These are phyloP conservation scores for Dyspetes luteomarginatus DNA, from an alignment of 2,888 invertebrate genomes.

Conservation along the genomic window DNA sequence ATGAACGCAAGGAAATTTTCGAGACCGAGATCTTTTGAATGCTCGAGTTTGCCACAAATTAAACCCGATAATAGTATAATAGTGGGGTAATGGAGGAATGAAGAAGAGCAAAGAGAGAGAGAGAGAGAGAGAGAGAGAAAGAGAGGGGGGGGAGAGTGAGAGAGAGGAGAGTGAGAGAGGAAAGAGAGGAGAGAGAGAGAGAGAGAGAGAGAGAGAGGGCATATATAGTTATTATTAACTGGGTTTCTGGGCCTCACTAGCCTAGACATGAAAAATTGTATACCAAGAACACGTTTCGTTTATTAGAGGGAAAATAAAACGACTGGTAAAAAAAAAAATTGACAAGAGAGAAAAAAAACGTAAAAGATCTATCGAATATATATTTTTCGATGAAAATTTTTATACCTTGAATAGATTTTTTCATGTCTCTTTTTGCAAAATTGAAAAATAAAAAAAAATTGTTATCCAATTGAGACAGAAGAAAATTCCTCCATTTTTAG, in stretches of 20 bases:
- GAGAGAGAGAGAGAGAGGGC: background rate
- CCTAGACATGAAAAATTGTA: constrained; percentile 45
- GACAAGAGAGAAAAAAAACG: background rate
- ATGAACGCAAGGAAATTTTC: constrained; percentile 21
- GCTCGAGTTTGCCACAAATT: constrained; percentile 26
- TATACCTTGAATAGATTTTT: background rate
- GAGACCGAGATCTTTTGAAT: constrained; percentile 34
- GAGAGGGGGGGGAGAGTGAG: background rate
- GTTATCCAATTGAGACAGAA: background rate
- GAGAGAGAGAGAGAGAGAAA: background rate
- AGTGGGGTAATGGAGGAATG: constrained; percentile 16
- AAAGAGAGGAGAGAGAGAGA: background rate
- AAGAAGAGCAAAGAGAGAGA: constrained; percentile 2
- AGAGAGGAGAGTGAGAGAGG: background rate
- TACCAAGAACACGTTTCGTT: constrained; percentile 6
- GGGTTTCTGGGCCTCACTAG: constrained; percentile 53
- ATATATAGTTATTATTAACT: constrained; percentile 36
- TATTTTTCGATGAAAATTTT: background rate
- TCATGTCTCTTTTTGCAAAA: too few relatives aligned
- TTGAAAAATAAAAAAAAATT: background rate
- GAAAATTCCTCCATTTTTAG: too few relatives aligned
- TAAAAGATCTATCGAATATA: background rate
- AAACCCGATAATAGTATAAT: constrained; percentile 30
- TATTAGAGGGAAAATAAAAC: background rate
- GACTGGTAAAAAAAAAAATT: background rate